Base-by-base conservation (phyloP, 2,888 invertebrate species). In the Eristalinus aeneus region DNA sequence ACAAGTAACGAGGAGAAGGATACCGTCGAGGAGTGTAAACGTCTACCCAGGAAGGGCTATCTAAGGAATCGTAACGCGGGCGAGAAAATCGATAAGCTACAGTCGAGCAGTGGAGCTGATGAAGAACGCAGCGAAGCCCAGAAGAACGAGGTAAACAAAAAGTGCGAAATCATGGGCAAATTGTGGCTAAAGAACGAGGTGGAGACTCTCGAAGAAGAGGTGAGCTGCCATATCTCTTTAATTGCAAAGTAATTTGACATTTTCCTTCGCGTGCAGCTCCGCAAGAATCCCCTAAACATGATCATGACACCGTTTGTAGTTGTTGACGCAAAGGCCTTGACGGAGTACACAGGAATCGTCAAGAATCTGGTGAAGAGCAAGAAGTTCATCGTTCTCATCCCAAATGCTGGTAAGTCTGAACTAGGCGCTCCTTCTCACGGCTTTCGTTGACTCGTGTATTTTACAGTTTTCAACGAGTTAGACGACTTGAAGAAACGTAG, bases 111-210 rank as follows among this genome's bases (percentile, higher is more conserved):
- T 82, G 92, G 92, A 0, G 92, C 92, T 2, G 92, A 92, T 75
- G 92, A 92, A 68, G 92, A 92, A 74, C 92, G 92, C 27, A 92
- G 92, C 4, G 92, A 92, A 72, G 91, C 92, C 0, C 82, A 88
- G 20, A 88, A 88, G 54, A 85, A 82, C 46, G 83, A 86, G 65
- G 90, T 90, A 89, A 89, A 91, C 5, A 91, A 91, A 75, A 91
- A 92, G 83, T 92, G 91, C 61, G 92, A 93, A 83, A 90, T 97
- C 71, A 96, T 98, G 95, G 98, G 98, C 2, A 96, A 96, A 89
- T 93, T 98, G 77, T 97, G 98, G 97, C 93, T 98, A 73, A 95
- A 96, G 89, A 96, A 97, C 6, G 98, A 97, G 91, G 98, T 98
- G 20, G 95, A 96, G 60, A 96, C 97, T 87, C 92, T 98, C 87